phyloP scores from a whole-genome alignment of 2,113 vertebrate genomes.

The Coptodon bakossiorum region DNA sequence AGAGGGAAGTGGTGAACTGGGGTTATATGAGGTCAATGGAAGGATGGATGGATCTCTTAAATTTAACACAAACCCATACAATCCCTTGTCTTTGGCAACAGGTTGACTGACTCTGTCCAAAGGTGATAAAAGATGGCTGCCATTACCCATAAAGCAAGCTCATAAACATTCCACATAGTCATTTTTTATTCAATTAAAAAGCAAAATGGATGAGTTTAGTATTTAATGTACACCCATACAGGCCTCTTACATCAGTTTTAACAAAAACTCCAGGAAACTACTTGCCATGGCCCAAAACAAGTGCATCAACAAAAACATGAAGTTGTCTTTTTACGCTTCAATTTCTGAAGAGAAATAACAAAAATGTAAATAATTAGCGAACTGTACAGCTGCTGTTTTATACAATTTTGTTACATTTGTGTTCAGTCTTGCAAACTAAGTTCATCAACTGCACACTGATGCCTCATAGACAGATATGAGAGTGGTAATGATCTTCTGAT shows the following conservation, averaged over 20 bases:
- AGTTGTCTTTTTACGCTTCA: rapidly evolving
- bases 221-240: not conserved
- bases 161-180: not conserved
- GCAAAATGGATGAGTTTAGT: not conserved
- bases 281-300: not conserved
- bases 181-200: not conserved
- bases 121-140: not conserved
- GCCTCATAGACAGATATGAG: not conserved
- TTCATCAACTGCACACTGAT: not conserved
- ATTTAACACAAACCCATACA: not conserved
- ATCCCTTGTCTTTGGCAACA: not conserved
- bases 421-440: not conserved
- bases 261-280: not conserved
- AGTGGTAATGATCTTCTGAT: not conserved
- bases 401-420: not conserved
- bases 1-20: not conserved
- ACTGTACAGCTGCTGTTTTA: not conserved
- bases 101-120: not conserved
- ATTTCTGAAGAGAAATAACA: not conserved
- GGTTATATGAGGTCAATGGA: not conserved
- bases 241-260: not conserved
- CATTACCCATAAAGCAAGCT: not conserved
- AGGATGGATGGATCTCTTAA: not conserved
- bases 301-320: not conserved
- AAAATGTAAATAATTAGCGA: not conserved